Evolutionary conservation across 2,113 vertebrate species (phyloP).

Genomic region (Stomatorhinus ivindoensis): DNA sequence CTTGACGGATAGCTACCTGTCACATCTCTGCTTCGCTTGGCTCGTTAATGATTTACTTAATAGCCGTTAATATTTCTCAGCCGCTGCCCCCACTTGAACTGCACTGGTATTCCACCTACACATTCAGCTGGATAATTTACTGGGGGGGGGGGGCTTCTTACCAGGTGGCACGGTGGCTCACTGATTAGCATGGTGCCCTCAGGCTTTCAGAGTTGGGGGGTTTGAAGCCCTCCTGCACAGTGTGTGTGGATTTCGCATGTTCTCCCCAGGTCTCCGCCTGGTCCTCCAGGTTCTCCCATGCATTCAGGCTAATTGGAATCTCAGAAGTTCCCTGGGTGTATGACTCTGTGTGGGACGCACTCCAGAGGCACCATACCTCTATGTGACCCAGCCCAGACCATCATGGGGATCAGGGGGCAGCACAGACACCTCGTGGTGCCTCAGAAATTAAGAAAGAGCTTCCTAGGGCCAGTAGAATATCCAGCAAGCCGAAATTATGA

Average conservation of each 20-base stretch:
- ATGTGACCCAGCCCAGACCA: not conserved
- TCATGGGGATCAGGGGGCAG: not conserved
- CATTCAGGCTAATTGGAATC: not conserved
- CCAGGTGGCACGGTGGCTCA: not conserved
- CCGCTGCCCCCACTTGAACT: not conserved
- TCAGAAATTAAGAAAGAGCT: not conserved
- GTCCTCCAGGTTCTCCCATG: not conserved
- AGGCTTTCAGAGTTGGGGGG: not conserved
- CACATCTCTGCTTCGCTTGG: not conserved
- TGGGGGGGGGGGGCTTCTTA: not conserved
- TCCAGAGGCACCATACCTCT: not conserved
- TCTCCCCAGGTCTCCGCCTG: not conserved
- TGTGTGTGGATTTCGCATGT: not conserved
- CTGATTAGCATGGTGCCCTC: not conserved
- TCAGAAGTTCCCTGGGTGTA: not conserved
- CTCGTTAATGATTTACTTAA: not conserved
- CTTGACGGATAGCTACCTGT: not conserved
- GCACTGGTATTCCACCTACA: not conserved
- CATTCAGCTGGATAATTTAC: not conserved
- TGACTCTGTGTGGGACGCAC: not conserved
- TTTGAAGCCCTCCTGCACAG: not conserved
- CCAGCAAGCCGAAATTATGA: not conserved
- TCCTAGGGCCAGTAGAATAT: not conserved
- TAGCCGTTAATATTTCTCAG: not conserved
- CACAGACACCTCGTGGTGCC: not conserved